Evolutionary conservation across 2,888 invertebrate genomes (phyloP).

Genomic region (Sesia apiformis): DNA sequence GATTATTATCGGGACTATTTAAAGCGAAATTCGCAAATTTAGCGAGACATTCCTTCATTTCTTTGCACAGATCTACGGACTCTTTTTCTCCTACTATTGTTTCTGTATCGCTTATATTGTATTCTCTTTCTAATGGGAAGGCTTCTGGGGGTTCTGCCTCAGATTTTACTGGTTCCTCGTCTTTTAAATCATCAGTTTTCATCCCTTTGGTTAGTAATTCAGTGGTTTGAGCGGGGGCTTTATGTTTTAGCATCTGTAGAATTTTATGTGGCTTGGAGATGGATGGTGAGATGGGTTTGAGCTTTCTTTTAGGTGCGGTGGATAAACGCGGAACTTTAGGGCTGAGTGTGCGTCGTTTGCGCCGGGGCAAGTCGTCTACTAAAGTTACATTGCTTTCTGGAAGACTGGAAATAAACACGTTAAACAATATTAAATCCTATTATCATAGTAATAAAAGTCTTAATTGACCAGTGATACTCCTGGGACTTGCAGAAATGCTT

Average conservation of each 20-base stretch:
- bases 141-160: slow-evolving; percentile 55
- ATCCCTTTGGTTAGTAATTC: slow-evolving; percentile 1
- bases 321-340: slow-evolving; percentile 36
- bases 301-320: slow-evolving; percentile 44
- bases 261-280: slow-evolving; percentile 43
- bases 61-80: slow-evolving; percentile 28
- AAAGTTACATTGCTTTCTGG: slow-evolving; percentile 44
- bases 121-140: slow-evolving; percentile 47
- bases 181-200: slow-evolving; percentile 23
- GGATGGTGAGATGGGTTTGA: slow-evolving; percentile 34
- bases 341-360: slow-evolving; percentile 35
- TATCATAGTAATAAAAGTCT: no score
- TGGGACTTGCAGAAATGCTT: no score
- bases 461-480: no score
- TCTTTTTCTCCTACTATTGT: slow-evolving; percentile 48
- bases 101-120: slow-evolving; percentile 44
- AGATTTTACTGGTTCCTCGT: slow-evolving; percentile 11
- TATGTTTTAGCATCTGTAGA: slow-evolving; percentile 50
- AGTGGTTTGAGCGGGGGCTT: slow-evolving; percentile 22
- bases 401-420: slow-evolving; percentile 21
- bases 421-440: not conserved
- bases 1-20: slow-evolving; percentile 22
- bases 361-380: slow-evolving; percentile 42
- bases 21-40: slow-evolving; percentile 56
- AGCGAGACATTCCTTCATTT: slow-evolving; percentile 58